Base-by-base conservation (phyloP, 2,113 vertebrate species). In the Antechinus flavipes region DNA sequence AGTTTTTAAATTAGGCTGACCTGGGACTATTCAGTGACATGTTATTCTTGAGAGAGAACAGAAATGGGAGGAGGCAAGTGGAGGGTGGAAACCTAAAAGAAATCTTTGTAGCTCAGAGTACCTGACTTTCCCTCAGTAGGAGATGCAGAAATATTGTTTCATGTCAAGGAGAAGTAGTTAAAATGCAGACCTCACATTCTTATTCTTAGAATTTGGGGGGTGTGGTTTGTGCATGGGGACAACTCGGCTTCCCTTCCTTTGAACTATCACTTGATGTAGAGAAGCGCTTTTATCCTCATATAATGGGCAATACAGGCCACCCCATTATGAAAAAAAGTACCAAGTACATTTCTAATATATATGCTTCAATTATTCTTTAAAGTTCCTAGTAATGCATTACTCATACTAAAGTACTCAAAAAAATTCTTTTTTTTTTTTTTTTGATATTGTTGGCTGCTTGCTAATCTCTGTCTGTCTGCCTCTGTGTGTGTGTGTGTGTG, bases 91-190 rank as follows among this genome's bases (percentile, higher is more conserved):
- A 95, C 2, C 95, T 54, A 96, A 97, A 97, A 94, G 94, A 97
- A 97, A 98, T 97, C 98, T 99, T 98, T 98, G 98, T 98, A 98
- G 98, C 98, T 94, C 91, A 97, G 97, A 97, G 95, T 98, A 98
- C 97, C 97, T 97, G 98, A 98, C 97, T 98, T 95, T 97, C 92
- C 96, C 98, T 0, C 98, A 97, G 98, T 98, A 98, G 98, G 98
- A 98, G 98, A 97, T 94, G 0, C 90, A 58, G n/a, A 95, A 97
- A 95, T 68, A 95, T 58, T 11, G 98, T 99, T 99, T 99, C 98
- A 98, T 98, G 98, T 98, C 97, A 55, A 95, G 97, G 97, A 98
- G 97, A 98, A 96, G 98, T 98, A 98, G 98, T 99, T 99, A 99
- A 98, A 98, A 98, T 98, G 98, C 98, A 98, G 98, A 97, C 98